Evolutionary conservation across 1,140 invertebrate species (phyloP), one percentile per base, ranked within the genome.

Genomic region (Microplitis demolitor): DNA sequence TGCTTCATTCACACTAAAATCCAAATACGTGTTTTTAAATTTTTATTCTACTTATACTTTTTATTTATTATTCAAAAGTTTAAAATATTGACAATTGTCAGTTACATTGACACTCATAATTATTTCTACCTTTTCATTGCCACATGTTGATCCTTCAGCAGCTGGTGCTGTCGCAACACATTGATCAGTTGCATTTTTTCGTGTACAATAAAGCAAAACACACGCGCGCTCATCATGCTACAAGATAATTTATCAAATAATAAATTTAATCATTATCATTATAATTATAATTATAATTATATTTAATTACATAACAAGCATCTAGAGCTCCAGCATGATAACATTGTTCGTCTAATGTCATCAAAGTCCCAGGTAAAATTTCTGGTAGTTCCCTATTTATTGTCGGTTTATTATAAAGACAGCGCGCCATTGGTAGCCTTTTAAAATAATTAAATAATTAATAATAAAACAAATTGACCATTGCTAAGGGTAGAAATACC

Each of bases 61-160:
- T 39, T 2, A 39, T 39, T 39, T 9, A 11, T 45, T 11, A 24
- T 24, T 45, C 6, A 45, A 45, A 9, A 45, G 1, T 45, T 9
- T n/a, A n/a, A n/a, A n/a, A n/a, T n/a, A n/a, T n/a, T 6, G 11
- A 45, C 8, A 39, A 39, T 45, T 9, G 11, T 45, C 11, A 45
- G 11, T 3, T 45, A 9, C 8, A 45, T 45, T 45, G 6, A 5
- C 8, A 0, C 2, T 9, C 4, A 45, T 9, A 11, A 45, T 9
- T 6, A 45, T 33, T 61, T 9, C 37, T 34, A 67, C 66, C 50
- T 67, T 67, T n/a, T 34, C 50, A 67, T 67, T 37, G 34, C 50
- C 66, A 54, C 66, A 67, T 35, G 66, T 9, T 34, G 66, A 67
- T 33, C 66, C 66, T 50, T 67, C 66, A 33, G 66, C 66, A 33